Conservation (phyloP, 2,113 vertebrate genomes). For the Noturus placidus region DNA sequence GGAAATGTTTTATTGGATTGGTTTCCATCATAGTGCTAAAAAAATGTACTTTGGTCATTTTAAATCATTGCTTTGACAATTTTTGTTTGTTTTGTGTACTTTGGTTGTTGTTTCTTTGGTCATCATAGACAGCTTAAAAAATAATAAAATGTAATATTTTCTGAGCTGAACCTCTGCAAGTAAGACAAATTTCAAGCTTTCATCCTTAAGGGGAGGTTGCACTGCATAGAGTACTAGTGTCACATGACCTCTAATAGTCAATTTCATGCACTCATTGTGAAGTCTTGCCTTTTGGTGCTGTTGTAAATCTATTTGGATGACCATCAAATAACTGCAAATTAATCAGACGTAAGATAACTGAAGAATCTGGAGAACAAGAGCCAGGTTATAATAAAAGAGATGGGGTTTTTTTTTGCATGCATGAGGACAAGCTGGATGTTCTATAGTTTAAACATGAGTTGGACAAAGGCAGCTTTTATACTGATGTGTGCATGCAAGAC, state of each 20-base stretch:
- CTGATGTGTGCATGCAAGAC: too few species aligned
- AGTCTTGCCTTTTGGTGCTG: background rate
- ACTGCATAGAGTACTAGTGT: background rate
- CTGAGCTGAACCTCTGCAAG: background rate
- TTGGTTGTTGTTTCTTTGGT: background rate
- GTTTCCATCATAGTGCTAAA: background rate
- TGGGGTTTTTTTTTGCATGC: too few species aligned
- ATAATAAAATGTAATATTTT: background rate
- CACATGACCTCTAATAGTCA: background rate
- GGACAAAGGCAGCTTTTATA: too few species aligned
- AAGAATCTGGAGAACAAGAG: too few species aligned
- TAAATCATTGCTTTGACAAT: background rate
- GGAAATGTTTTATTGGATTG: conserved; percentile 24
- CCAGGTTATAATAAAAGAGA: too few species aligned
- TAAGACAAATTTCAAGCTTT: background rate
- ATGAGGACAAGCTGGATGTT: too few species aligned
- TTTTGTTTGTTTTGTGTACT: background rate
- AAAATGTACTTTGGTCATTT: background rate
- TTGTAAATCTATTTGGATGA: too few species aligned
- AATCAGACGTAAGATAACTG: too few species aligned
- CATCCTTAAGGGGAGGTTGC: background rate
- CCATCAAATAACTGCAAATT: too few species aligned
- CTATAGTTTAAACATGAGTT: too few species aligned
- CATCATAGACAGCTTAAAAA: background rate
- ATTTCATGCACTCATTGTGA: background rate